Base-by-base conservation (phyloP, 2,797 vertebrate species). In the Lepidocolaptes lacrymiger region DNA sequence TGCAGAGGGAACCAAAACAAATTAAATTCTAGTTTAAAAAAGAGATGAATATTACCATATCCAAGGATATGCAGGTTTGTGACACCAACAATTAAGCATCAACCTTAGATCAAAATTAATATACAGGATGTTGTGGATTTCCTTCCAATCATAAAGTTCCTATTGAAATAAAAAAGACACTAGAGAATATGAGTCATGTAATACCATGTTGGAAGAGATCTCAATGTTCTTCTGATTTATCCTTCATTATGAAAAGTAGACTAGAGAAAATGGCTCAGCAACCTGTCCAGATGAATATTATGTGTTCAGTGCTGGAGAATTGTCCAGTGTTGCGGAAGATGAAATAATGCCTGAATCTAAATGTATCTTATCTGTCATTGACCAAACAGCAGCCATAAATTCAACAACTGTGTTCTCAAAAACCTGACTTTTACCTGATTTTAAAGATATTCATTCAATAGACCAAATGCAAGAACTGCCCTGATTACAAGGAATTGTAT, bases 1-100 rank as follows among this genome's bases (percentile, higher is more conserved):
- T 87, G n/a, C 61, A 90, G 77, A 86, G 23, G 21, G 27, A 96
- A 80, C 10, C 5, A 64, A 93, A 96, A 68, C 30, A 94, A 95
- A 80, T 74, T 88, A 85, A 80, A 93, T 55, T 67, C 13, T 58
- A 73, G 19, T 88, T 93, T 39, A 7, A 44, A 94, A 80, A 64
- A 76, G 34, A 61, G 10, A 10, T 37, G 3, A 55, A 24, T 44
- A 41, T 39, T 89, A 36, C 13, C 14, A 44, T 43, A 91, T 72
- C 32, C 55, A 84, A 86, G 41, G 24, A 73, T 63, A 54, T 30
- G 18, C 6, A 66, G 58, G 68, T 69, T 85, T 14, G 0, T 41
- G n/a, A 80, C 26, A 49, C 5, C 52, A 48, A 63, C 20, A 54
- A 54, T 66, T 77, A 87, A 37, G 14, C 5, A 48, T 4, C 18